phyloP scores from a whole-genome alignment of 1,140 invertebrate genomes.

The Octopus sinensis region DNA sequence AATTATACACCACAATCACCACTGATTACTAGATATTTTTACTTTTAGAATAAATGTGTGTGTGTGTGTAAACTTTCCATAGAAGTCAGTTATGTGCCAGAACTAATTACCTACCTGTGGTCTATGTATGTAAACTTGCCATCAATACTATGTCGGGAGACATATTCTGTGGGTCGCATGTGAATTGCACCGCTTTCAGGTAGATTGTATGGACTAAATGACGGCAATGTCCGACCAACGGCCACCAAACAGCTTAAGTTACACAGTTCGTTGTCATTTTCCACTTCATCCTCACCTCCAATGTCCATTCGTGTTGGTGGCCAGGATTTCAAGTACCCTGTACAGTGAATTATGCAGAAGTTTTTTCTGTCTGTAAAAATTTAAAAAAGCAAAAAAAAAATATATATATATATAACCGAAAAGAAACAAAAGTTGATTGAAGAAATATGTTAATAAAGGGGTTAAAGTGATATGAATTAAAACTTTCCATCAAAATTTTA shows the following conservation, averaged over 20 bases:
- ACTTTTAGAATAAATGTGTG: too few relatives aligned
- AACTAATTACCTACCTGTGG: conserved; percentile 64
- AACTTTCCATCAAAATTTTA: too few relatives aligned
- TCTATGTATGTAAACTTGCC: conserved; percentile 67
- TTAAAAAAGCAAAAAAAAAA: too few relatives aligned
- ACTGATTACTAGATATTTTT: too few relatives aligned
- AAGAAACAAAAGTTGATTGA: too few relatives aligned
- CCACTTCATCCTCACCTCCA: conserved; percentile 64
- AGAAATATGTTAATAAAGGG: too few relatives aligned
- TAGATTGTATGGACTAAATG: conserved; percentile 46
- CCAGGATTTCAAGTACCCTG: conserved; percentile 90
- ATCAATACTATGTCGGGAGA: conserved; percentile 64
- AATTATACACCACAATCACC: not conserved
- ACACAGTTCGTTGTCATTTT: conserved; percentile 71
- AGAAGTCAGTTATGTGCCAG: too few relatives aligned
- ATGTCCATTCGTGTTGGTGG: conserved; percentile 70
- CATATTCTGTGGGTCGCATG: conserved; percentile 66
- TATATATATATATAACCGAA: too few relatives aligned
- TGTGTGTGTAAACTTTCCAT: too few relatives aligned
- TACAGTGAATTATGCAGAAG: conserved; percentile 80
- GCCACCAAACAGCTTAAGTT: conserved; percentile 78
- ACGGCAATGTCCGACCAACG: conserved; percentile 61
- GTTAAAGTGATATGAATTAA: too few relatives aligned
- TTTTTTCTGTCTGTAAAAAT: conserved; percentile 65
- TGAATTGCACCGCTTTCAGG: conserved; percentile 27